Evolutionary conservation across 2,888 invertebrate genomes (phyloP).

Genomic region (Alcis repandata): DNA sequence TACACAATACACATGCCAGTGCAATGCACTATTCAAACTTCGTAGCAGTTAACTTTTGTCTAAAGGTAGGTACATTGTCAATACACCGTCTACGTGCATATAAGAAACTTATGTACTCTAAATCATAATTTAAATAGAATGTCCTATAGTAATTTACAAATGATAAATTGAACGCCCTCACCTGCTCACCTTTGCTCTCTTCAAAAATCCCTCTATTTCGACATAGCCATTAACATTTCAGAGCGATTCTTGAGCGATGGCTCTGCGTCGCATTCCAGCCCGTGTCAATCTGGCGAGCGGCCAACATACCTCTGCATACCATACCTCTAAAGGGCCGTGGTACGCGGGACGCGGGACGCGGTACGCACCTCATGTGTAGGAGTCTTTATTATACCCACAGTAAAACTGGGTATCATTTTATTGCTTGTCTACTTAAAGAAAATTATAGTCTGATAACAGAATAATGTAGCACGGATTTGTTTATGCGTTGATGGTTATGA

Average conservation of each 20-base stretch:
- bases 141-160: no score
- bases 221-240: constrained; percentile 74
- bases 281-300: constrained; percentile 38
- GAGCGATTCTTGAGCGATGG: constrained; percentile 62
- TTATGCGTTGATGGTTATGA: constrained; percentile 29
- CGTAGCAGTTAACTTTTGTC: no score
- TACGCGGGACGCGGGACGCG: no score
- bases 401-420: constrained; percentile 33
- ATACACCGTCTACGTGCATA: no score
- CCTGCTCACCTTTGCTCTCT: constrained; percentile 38
- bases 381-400: constrained; percentile 31
- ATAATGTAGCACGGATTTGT: constrained; percentile 34
- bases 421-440: constrained; percentile 40
- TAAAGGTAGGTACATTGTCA: no score
- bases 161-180: constrained; percentile 1
- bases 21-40: no score
- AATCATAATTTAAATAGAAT: no score
- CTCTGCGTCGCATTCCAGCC: constrained; percentile 62
- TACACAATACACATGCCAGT: no score
- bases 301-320: constrained; percentile 36
- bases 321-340: constrained; percentile 32
- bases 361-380: constrained; percentile 31
- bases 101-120: no score
- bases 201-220: constrained; percentile 56
- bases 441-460: constrained; percentile 43